A percentile compares a stretch with the other conserved stretches of the same genome.
phyloP scores from a whole-genome alignment of 23 tunicate species.

The Phallusia fumigata region DNA sequence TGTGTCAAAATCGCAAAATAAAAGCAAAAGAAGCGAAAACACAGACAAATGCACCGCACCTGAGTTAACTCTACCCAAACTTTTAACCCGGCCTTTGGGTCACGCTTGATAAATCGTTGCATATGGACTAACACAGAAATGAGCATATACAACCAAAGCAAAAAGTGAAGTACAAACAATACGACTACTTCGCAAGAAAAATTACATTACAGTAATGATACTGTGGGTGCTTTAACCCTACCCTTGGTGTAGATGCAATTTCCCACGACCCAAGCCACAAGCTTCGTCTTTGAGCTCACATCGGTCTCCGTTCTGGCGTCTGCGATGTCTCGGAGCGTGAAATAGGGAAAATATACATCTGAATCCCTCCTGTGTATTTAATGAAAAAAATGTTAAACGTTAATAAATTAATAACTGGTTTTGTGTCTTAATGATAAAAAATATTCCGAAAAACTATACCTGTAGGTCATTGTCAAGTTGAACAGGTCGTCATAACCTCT shows the following conservation, averaged over 20 bases:
- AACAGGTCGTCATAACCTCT: neutral
- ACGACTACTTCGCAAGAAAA: too few relatives aligned
- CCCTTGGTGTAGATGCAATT: conserved; percentile 29
- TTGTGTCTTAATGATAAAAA: neutral
- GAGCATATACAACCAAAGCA: too few relatives aligned
- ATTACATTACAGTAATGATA: too few relatives aligned
- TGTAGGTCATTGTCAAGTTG: conserved; percentile 43
- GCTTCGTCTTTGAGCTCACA: neutral
- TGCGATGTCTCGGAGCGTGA: neutral
- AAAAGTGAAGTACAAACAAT: too few relatives aligned
- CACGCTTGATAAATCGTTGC: too few relatives aligned
- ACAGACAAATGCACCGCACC: too few relatives aligned
- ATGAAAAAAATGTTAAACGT: neutral
- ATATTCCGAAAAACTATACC: neutral
- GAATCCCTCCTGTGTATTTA: conserved; percentile 26
- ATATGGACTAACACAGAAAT: too few relatives aligned
- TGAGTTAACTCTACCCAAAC: too few relatives aligned
- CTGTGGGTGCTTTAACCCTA: neutral
- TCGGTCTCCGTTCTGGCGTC: neutral
- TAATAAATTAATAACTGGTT: neutral
- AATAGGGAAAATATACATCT: conserved; percentile 32
- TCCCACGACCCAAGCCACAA: conserved; percentile 29
- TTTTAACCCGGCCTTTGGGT: too few relatives aligned
- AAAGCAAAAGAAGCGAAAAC: too few relatives aligned
- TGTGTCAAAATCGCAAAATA: too few relatives aligned